phyloP scores from a whole-genome alignment of 2,113 vertebrate genomes.

The Theristicus caerulescens region DNA sequence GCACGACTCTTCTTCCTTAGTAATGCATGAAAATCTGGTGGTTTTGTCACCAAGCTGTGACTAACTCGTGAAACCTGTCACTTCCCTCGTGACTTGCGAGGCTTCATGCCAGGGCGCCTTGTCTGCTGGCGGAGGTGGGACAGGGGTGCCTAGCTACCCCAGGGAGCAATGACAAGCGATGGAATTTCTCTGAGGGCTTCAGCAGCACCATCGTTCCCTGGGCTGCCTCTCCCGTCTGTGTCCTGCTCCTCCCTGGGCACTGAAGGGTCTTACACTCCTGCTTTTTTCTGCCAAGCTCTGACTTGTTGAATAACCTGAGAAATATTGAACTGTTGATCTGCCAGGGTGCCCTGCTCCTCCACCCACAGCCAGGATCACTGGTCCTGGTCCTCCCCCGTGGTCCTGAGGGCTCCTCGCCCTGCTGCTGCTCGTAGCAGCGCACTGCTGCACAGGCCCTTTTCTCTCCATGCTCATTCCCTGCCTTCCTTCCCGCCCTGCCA shows the following conservation, averaged over 20 bases:
- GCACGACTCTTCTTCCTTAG: not conserved
- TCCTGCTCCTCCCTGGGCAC: not conserved
- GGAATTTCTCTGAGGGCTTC: not conserved
- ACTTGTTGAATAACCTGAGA: not conserved
- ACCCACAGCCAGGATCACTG: not conserved
- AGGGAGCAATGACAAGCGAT: rapidly evolving
- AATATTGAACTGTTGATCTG: not conserved
- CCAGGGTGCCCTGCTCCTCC: not conserved
- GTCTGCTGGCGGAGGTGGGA: not conserved
- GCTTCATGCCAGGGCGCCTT: not conserved
- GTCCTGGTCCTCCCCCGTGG: not conserved
- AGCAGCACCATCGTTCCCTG: not conserved
- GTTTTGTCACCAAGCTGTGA: slow-evolving; percentile 39
- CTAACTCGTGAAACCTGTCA: not conserved
- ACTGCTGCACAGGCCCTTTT: not conserved
- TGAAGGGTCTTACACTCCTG: not conserved
- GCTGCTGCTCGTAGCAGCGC: not conserved
- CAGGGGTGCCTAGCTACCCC: not conserved
- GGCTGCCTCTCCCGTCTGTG: not conserved
- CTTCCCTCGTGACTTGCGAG: not conserved
- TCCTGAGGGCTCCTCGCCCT: not conserved
- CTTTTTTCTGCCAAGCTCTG: not conserved
- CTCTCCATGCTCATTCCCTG: not conserved
- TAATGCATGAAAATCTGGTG: not conserved
- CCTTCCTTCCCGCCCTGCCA: not conserved